Percentiles rank a stretch among this genome's conserved stretches.
Evolutionary conservation across 2,113 vertebrate species (phyloP).

Genomic region (Dicaeum eximium): DNA sequence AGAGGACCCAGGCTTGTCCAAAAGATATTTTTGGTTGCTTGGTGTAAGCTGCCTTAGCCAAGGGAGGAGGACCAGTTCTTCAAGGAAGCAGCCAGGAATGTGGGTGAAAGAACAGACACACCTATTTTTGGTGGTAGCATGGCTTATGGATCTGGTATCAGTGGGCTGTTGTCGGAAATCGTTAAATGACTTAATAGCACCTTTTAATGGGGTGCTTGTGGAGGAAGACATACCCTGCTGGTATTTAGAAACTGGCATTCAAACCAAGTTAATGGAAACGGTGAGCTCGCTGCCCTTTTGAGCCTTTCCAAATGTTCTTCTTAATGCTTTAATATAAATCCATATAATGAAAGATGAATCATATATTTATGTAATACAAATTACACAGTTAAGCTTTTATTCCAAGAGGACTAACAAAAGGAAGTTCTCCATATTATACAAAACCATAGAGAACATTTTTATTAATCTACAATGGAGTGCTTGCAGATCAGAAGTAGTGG

Average conservation of each 20-base stretch:
- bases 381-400: neutral
- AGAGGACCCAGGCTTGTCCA: neutral
- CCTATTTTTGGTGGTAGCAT: neutral
- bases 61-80: neutral
- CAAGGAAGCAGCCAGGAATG: neutral
- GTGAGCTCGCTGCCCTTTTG: neutral
- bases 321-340: conserved; percentile 1
- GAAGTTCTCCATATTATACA: neutral
- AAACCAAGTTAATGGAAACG: neutral
- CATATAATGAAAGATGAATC: neutral
- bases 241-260: neutral
- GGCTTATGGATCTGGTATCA: neutral
- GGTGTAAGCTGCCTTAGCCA: neutral
- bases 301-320: neutral
- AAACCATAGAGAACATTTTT: neutral
- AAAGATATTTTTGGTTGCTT: neutral
- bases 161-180: neutral
- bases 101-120: neutral
- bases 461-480: neutral
- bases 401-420: neutral
- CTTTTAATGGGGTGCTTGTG: neutral
- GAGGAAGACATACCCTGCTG: neutral
- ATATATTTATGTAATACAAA: neutral
- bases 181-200: neutral
- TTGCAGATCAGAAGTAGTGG: neutral